Percentiles rank a stretch among this genome's conserved stretches.
Evolutionary conservation across 2,113 vertebrate species (phyloP).

Genomic region (Xenopus tropicalis): DNA sequence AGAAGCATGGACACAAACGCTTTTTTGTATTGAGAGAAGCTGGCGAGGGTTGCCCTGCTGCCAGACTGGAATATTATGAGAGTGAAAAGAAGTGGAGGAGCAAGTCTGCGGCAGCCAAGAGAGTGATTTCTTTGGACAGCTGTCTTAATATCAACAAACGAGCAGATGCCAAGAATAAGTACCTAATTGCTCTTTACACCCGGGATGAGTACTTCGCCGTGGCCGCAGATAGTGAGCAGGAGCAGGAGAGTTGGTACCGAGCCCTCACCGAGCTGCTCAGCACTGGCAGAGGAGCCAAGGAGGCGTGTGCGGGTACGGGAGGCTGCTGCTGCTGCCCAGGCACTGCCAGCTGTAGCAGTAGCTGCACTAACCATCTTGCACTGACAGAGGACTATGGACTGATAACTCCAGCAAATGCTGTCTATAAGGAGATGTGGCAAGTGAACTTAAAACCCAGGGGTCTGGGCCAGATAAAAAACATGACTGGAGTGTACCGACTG

Average conservation of each 20-base stretch:
- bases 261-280: conserved; percentile 81
- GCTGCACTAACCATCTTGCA: conserved; percentile 60
- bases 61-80: conserved; percentile 95
- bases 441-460: conserved; percentile 91
- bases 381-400: conserved; percentile 79
- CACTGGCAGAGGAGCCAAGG: conserved; percentile 70
- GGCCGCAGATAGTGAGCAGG: conserved; percentile 89
- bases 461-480: conserved; percentile 84
- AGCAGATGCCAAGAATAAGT: conserved; percentile 93
- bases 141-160: conserved; percentile 95
- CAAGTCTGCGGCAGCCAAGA: conserved; percentile 86
- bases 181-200: conserved; percentile 95
- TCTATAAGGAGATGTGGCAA: conserved; percentile 95
- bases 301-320: conserved; percentile 54
- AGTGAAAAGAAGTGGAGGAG: conserved; percentile 98
- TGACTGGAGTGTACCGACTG: conserved; percentile 89
- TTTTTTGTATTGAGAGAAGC: conserved; percentile 88
- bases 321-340: conserved; percentile 17
- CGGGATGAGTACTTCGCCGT: conserved; percentile 96
- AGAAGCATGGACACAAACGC: conserved; percentile 94
- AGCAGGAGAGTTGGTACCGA: conserved; percentile 90
- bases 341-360: conserved; percentile 51
- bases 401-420: conserved; percentile 71
- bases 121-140: conserved; percentile 87
- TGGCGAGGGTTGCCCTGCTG: conserved; percentile 58